A percentile compares a stretch with the other conserved stretches of the same genome.
phyloP scores from a whole-genome alignment of 2,888 invertebrate genomes.

The Fragum whitleyi region DNA sequence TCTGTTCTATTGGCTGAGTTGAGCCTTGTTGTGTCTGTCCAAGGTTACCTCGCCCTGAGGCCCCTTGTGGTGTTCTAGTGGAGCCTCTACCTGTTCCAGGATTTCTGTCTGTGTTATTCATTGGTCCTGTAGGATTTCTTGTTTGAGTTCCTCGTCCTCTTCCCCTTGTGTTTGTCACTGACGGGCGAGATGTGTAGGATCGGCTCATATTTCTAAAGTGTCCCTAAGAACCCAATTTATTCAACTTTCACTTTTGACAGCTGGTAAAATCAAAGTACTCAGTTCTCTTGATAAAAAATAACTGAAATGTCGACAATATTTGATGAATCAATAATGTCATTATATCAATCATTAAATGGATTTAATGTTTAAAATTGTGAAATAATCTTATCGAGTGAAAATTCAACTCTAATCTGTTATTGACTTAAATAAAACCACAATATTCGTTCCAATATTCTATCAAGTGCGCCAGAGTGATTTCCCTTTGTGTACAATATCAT shows the following conservation, averaged over 20 bases:
- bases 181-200: slow-evolving; percentile 56
- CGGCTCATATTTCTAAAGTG: slow-evolving; percentile 45
- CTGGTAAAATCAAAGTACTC: not conserved
- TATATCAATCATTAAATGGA: too few relatives aligned
- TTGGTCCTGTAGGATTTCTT: not conserved
- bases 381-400: too few relatives aligned
- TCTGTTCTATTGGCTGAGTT: slow-evolving; percentile 34
- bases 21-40: slow-evolving; percentile 1
- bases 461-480: not conserved
- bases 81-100: not conserved
- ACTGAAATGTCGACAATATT: too few relatives aligned
- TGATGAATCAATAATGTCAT: too few relatives aligned
- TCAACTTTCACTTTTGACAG: not conserved
- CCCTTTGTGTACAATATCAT: slow-evolving; percentile 51
- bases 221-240: not conserved
- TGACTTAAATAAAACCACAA: too few relatives aligned
- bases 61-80: not conserved
- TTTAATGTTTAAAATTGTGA: too few relatives aligned
- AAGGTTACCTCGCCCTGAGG: not conserved
- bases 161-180: slow-evolving; percentile 53
- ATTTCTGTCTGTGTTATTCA: not conserved
- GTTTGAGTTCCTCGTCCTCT: slow-evolving; percentile 54
- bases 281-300: too few relatives aligned
- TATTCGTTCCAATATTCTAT: too few relatives aligned
- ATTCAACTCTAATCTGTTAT: too few relatives aligned